Evolutionary conservation across 1,140 invertebrate species (phyloP).

Genomic region (Atta texana): DNA sequence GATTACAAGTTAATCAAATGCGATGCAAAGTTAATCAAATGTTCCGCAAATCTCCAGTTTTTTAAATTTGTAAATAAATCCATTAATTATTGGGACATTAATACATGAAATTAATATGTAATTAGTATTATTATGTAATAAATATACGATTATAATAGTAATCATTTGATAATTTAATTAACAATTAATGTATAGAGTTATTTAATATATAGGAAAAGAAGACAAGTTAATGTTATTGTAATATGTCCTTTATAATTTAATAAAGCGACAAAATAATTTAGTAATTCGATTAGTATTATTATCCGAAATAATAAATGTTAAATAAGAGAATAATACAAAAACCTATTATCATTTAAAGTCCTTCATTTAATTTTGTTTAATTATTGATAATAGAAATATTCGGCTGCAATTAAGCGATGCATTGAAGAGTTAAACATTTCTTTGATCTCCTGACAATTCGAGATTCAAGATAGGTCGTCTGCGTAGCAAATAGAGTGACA

Average conservation of each 20-base stretch:
- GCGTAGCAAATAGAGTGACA: background rate
- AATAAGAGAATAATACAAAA: background rate
- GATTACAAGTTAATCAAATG: background rate
- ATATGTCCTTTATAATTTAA: background rate
- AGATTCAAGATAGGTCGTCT: background rate
- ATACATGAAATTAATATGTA: slow-evolving; percentile 12
- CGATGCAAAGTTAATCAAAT: background rate
- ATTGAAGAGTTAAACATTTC: background rate
- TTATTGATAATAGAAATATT: background rate
- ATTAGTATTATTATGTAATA: background rate
- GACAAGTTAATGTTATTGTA: background rate
- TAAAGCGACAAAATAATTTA: slow-evolving; percentile 1
- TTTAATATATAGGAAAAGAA: background rate
- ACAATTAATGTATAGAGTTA: background rate
- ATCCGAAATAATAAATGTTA: background rate
- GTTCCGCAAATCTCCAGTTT: background rate
- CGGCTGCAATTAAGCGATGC: background rate
- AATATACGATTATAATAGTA: background rate
- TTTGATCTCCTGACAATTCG: slow-evolving; percentile 1
- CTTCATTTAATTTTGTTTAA: background rate
- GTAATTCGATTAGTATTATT: background rate
- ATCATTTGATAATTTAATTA: slow-evolving; percentile 14
- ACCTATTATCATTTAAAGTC: background rate
- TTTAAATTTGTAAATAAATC: background rate
- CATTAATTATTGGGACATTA: slow-evolving; percentile 6